phyloP scores from a whole-genome alignment of 2,888 invertebrate genomes.

The Julus scanicus region DNA sequence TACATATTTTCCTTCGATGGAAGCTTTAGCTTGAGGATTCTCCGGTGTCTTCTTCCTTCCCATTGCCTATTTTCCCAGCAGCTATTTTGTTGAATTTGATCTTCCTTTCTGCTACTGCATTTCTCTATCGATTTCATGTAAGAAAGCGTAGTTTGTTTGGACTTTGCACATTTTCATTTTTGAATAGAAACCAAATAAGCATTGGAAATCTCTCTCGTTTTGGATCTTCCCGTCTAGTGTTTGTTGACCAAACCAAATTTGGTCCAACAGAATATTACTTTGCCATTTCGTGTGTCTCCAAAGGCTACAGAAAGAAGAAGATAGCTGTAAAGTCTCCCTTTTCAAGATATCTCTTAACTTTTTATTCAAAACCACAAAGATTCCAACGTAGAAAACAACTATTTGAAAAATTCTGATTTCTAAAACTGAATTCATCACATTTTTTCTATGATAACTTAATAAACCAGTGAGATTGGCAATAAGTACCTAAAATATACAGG shows the following conservation, averaged over 20 bases:
- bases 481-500: no score
- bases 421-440: background rate
- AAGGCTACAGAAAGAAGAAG: background rate
- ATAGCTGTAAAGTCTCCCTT: no score
- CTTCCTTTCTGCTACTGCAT: background rate
- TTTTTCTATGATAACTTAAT: no score
- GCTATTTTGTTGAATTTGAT: background rate
- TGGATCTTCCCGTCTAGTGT: background rate
- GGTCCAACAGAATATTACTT: background rate
- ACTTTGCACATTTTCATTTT: background rate
- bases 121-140: background rate
- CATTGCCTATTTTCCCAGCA: background rate
- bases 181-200: constrained; percentile 2
- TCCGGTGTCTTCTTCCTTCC: background rate
- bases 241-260: background rate
- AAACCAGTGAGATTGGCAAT: no score
- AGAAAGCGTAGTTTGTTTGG: background rate
- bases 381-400: background rate
- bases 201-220: background rate
- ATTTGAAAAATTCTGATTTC: background rate
- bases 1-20: no score
- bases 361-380: background rate
- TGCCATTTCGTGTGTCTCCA: background rate
- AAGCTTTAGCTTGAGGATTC: no score
- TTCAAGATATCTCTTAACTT: background rate